Base-by-base conservation (phyloP, 2,113 vertebrate species). In the Paralichthys olivaceus region DNA sequence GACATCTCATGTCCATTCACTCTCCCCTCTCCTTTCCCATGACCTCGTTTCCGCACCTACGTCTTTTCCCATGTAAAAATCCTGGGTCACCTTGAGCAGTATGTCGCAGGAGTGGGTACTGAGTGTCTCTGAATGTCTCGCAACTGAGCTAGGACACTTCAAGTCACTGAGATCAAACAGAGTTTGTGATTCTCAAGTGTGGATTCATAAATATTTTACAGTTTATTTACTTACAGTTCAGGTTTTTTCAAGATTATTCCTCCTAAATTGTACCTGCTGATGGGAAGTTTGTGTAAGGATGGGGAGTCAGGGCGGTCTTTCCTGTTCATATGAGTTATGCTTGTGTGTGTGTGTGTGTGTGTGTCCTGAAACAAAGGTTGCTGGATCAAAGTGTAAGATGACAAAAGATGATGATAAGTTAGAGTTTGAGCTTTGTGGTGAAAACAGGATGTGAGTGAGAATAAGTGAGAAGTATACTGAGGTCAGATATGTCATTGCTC, bases 21-120 rank as follows among this genome's bases (percentile, higher is more conserved):
- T 56, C 32, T 7, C 34, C 51, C 49, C 37, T 9, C 34, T 55
- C 49, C 43, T 59, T 90, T 85, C 89, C 72, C 79, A 88, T 84
- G 84, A 85, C 84, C 85, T 84, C 59, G 34, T 86, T 77, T 87
- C 80, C 81, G 83, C 67, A 57, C 34, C 14, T 43, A 12, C 57
- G 28, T 66, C n/a, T 71, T 71, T 19, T 69, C 20, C 29, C 47
- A 23, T 72, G 14, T 22, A 61, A 69, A 68, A 75, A 23, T 5
- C 26, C 4, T 25, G n/a, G 65, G 81, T 78, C 75, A 86, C 77
- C 79, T 78, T 80, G 60, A 81, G 20, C 40, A 47, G 9, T 32
- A 53, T 69, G 17, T 53, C 45, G 23, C 43, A 51, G 47, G 43
- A n/a, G 19, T 47, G 15, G 58, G 69, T 25, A 7, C 6, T n/a